Evolutionary conservation across 2,888 invertebrate genomes (phyloP), one percentile per base, ranked within the genome.

Genomic region (Drosophila conformis): DNA sequence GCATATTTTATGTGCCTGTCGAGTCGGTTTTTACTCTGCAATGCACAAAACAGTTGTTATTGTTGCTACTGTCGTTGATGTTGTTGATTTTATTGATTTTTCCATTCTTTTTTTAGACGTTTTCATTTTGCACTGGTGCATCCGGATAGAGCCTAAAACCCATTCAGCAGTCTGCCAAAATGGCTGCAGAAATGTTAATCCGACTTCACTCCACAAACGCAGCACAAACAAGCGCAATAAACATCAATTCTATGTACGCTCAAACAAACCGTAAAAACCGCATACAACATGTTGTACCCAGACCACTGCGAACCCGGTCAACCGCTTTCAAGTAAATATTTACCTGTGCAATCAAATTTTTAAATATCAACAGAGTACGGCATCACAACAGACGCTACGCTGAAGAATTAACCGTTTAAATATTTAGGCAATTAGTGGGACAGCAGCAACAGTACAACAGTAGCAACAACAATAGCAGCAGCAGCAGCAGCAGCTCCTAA

Each of bases 361-460:
- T 83, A 84, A 85, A 83, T 67, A 79, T 81, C 79, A 79, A 76
- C 81, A 74, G 31, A 56, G 51, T 31, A 33, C 62, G 35, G 52
- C 63, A 61, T 31, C 2, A 54, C 54, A 57, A 36, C 21, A 31
- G 18, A 57, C 73, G 61, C 66, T 67, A 60, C 73, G 54, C 62
- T 53, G 27, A 70, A 74, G 77, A 69, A 89, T 84, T 87, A 81
- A 69, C 73, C 73, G 84, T 80, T 87, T 87, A 89, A 87, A 87
- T 87, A 87, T 87, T 87, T 89, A 89, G 89, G 86, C 86, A 87
- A 87, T 87, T 87, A 87, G 83, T 61, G 75, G 42, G 62, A 73
- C 71, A 57, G 60, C 57, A 49, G 29, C 18, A 42, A 40, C 15
- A 57, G 10, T 10, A 18, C 40, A 29, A 31, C 29, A 57, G 10